Percentiles rank a stretch among this genome's conserved stretches.
Conservation (phyloP, 2,888 invertebrate genomes). For the Drosophila recens region DNA sequence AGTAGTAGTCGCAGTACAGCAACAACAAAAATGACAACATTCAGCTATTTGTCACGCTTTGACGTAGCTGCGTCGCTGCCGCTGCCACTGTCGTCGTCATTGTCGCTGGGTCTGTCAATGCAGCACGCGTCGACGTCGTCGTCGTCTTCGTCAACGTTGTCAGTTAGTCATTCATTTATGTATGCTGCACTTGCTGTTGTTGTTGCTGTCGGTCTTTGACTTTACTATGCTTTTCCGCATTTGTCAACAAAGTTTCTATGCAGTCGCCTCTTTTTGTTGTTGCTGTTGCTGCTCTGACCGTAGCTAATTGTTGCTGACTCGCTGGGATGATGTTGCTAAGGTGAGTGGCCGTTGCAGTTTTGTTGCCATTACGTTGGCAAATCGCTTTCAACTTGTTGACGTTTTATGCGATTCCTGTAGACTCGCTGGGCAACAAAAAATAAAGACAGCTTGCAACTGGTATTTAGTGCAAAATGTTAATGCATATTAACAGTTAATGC, state of each 20-base stretch:
- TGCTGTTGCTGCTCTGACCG: conserved; percentile 32
- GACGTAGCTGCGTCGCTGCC: conserved; percentile 48
- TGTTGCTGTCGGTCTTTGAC: conserved; percentile 68
- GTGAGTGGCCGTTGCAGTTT: conserved; percentile 68
- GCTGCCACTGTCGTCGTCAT: conserved; percentile 18
- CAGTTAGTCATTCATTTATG: conserved; percentile 60
- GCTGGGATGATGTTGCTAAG: conserved; percentile 56
- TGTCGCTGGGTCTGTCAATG: conserved; percentile 8
- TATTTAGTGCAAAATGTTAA: conserved; percentile 60
- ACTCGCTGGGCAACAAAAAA: conserved; percentile 22
- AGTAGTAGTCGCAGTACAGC: conserved; percentile 5
- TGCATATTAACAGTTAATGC: conserved; percentile 63
- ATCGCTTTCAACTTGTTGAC: conserved; percentile 54
- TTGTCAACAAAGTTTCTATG: conserved; percentile 58
- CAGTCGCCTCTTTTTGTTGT: conserved; percentile 16
- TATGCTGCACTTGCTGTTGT: conserved; percentile 26
- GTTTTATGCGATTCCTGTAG: conserved; percentile 29
- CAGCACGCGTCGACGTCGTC: conserved; percentile 31
- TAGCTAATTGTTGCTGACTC: conserved; percentile 54
- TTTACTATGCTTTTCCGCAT: conserved; percentile 66
- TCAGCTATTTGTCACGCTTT: conserved; percentile 75
- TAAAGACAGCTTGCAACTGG: conserved; percentile 44
- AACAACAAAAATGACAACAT: conserved; percentile 31
- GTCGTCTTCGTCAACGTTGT: conserved; percentile 34
- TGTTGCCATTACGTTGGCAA: conserved; percentile 60